Conservation (phyloP, 2,888 invertebrate genomes). For the Balanococcus diminutus region DNA sequence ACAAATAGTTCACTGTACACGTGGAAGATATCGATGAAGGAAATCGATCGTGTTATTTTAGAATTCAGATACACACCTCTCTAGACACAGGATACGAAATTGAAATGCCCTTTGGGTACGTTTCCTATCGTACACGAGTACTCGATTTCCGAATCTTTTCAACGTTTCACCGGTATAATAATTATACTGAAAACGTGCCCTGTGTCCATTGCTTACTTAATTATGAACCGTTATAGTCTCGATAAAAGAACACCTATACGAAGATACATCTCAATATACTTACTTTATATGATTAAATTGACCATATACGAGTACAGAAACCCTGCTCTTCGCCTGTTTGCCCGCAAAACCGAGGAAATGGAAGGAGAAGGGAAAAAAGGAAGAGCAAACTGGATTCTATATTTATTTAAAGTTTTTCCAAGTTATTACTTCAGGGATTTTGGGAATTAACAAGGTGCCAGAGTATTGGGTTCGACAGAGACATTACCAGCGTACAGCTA, state of each 20-base stretch:
- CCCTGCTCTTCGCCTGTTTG: not conserved
- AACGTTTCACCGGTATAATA: not conserved
- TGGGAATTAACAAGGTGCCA: conserved; percentile 41
- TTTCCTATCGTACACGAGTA: not conserved
- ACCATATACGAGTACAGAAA: not conserved
- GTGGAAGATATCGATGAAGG: conserved; percentile 25
- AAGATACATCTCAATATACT: not conserved
- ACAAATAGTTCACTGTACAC: not conserved
- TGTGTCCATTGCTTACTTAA: not conserved
- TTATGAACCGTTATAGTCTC: not conserved
- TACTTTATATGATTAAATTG: not conserved
- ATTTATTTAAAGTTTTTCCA: conserved; percentile 48
- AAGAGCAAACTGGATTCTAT: not conserved
- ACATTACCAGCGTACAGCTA: not conserved
- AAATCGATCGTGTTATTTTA: conserved; percentile 14
- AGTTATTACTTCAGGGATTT: conserved; percentile 50
- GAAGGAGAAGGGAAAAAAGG: not conserved
- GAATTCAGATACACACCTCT: not conserved
- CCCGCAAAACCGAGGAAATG: not conserved
- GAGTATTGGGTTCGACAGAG: conserved; percentile 41
- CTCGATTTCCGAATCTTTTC: not conserved
- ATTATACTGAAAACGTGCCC: not conserved
- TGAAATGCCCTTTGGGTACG: conserved; percentile 2
- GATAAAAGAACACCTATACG: not conserved
- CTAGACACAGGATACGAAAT: conserved; percentile 10